phyloP scores from a whole-genome alignment of 2,888 invertebrate species.

The Leptinotarsa tumamoca region DNA sequence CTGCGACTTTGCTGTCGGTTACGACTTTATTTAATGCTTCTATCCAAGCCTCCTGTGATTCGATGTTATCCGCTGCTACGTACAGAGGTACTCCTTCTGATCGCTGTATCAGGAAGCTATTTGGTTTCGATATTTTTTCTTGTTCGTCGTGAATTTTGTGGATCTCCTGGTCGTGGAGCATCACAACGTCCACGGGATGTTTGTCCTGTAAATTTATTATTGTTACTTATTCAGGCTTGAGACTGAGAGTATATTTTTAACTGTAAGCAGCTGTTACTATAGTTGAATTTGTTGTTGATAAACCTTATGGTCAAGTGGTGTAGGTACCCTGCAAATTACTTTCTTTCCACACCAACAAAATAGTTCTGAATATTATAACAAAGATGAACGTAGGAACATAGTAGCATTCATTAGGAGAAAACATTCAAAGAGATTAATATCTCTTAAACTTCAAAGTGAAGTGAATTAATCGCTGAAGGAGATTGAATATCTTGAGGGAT shows the following conservation, averaged over 20 bases:
- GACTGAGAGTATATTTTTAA: not conserved
- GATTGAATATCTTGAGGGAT: too few species aligned
- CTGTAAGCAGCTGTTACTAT: too few species aligned
- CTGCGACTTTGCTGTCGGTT: slow-evolving; percentile 68
- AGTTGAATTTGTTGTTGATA: too few species aligned
- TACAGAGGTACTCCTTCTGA: slow-evolving; percentile 79
- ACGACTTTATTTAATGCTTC: slow-evolving; percentile 79
- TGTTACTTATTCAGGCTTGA: not conserved
- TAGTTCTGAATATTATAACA: too few species aligned
- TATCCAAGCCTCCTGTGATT: slow-evolving; percentile 70
- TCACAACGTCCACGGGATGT: slow-evolving; percentile 90
- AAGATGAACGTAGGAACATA: too few species aligned
- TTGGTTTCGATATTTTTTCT: slow-evolving; percentile 75
- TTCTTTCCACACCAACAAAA: too few species aligned
- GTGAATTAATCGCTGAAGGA: too few species aligned
- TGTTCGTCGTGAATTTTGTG: slow-evolving; percentile 71
- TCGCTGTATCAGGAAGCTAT: slow-evolving; percentile 76
- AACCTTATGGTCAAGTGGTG: too few species aligned
- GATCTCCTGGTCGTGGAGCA: slow-evolving; percentile 86
- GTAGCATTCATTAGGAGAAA: too few species aligned
- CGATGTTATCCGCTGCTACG: slow-evolving; percentile 83
- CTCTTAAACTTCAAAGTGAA: too few species aligned
- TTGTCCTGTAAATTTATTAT: slow-evolving; percentile 72
- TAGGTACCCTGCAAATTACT: too few species aligned
- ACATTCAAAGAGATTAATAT: too few species aligned